A percentile compares a stretch with the other conserved stretches of the same genome.
Evolutionary conservation across 1,140 invertebrate species (phyloP).

Genomic region (Drosophila arizonae): DNA sequence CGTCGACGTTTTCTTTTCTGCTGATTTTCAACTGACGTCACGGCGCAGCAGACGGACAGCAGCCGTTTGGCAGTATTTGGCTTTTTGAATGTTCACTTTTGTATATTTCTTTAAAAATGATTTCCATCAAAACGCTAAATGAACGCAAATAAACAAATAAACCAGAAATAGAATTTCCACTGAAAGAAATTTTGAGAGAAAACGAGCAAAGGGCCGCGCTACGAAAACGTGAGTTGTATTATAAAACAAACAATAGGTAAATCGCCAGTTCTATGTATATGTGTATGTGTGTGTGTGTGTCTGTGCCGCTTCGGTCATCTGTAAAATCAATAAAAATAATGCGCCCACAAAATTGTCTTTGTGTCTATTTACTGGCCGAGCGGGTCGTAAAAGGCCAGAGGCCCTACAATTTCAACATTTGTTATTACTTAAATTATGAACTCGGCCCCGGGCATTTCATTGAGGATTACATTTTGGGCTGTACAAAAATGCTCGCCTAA

Average conservation of each 20-base stretch:
- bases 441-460: constrained; percentile 20
- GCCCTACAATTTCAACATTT: constrained; percentile 32
- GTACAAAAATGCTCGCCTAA: constrained; percentile 30
- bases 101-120: constrained; percentile 47
- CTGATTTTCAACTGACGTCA: constrained; percentile 52
- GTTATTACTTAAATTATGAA: constrained; percentile 66
- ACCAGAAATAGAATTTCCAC: constrained; percentile 38
- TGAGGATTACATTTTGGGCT: background rate
- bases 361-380: constrained; percentile 19
- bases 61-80: constrained; percentile 29
- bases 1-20: background rate
- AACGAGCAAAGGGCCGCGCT: constrained; percentile 36
- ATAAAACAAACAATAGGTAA: constrained; percentile 47
- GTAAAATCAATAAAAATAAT: constrained; percentile 55
- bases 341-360: constrained; percentile 43
- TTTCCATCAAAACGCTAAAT: constrained; percentile 63
- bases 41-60: constrained; percentile 24
- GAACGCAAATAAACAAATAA: constrained; percentile 45
- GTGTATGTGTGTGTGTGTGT: background rate
- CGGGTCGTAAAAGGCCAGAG: constrained; percentile 26
- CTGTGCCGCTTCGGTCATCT: constrained; percentile 2
- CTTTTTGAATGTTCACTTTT: constrained; percentile 24
- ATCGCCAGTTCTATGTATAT: constrained; percentile 20
- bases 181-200: constrained; percentile 36
- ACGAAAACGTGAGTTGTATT: constrained; percentile 57